A percentile compares a stretch with the other conserved stretches of the same genome.
phyloP scores from a whole-genome alignment of 2,888 invertebrate species.

The Dinocampus coccinellae region DNA sequence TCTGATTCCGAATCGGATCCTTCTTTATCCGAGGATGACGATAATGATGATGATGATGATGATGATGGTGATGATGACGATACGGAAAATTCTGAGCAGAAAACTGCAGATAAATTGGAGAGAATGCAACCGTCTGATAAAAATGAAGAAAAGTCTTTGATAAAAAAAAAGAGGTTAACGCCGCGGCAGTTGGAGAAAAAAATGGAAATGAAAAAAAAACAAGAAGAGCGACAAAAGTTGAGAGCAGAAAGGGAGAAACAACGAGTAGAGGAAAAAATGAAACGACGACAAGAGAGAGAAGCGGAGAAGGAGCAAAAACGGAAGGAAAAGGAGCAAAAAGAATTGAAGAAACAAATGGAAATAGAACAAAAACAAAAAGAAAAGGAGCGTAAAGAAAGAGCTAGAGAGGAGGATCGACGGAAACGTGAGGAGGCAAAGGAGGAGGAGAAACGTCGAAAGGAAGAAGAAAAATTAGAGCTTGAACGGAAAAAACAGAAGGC shows the following conservation, averaged over 20 bases:
- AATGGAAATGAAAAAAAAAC: constrained; percentile 73
- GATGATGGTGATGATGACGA: constrained; percentile 39
- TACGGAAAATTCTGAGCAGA: constrained; percentile 23
- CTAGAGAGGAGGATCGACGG: constrained; percentile 72
- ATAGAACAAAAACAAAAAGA: constrained; percentile 67
- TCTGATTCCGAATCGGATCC: constrained; percentile 44
- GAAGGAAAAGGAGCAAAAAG: constrained; percentile 69
- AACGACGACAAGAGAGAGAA: constrained; percentile 59
- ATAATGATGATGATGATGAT: constrained; percentile 38
- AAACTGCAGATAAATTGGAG: constrained; percentile 20
- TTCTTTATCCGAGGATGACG: constrained; percentile 52
- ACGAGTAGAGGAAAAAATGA: constrained; percentile 68
- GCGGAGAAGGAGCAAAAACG: constrained; percentile 70
- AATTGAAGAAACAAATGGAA: constrained; percentile 63
- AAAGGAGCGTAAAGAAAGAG: constrained; percentile 65
- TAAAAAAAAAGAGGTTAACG: constrained; percentile 59
- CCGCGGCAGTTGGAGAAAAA: constrained; percentile 72
- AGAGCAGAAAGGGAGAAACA: constrained; percentile 72
- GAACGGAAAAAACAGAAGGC: constrained; percentile 84
- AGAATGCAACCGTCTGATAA: constrained; percentile 42
- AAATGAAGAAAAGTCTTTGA: constrained; percentile 32
- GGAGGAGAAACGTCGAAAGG: constrained; percentile 73
- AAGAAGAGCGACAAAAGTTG: constrained; percentile 72
- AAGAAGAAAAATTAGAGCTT: constrained; percentile 78
- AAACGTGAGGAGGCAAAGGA: constrained; percentile 71